Percentiles rank a stretch among this genome's conserved stretches.
phyloP scores from a whole-genome alignment of 2,888 invertebrate species.

The Anthrax anthrax region DNA sequence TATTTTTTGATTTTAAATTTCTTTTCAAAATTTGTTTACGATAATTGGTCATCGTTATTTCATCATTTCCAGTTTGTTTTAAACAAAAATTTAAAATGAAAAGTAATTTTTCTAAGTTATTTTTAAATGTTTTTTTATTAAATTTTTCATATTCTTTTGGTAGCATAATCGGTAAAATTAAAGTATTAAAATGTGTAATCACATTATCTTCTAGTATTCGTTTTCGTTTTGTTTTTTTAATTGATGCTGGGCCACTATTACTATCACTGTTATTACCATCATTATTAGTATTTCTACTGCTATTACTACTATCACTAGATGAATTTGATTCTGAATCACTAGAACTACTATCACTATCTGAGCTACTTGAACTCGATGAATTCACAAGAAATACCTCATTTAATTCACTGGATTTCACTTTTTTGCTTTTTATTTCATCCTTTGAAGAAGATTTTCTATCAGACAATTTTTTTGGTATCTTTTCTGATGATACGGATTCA shows the following conservation, averaged over 20 bases:
- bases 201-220: conserved; percentile 22
- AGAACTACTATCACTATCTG: conserved; percentile 10
- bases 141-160: conserved; percentile 19
- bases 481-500: background rate
- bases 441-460: background rate
- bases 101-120: conserved; percentile 17
- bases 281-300: conserved; percentile 12
- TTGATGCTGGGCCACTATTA: conserved; percentile 13
- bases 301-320: conserved; percentile 14
- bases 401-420: background rate
- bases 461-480: background rate
- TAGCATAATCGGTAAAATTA: conserved; percentile 23
- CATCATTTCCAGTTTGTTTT: conserved; percentile 6
- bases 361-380: background rate
- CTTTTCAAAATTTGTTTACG: conserved; percentile 24
- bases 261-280: background rate
- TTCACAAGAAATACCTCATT: background rate
- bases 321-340: conserved; percentile 13
- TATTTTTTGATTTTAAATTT: conserved; percentile 22
- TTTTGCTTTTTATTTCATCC: background rate
- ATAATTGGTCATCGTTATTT: conserved; percentile 16
- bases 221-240: conserved; percentile 5
- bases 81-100: conserved; percentile 26
- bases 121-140: conserved; percentile 18
- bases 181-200: conserved; percentile 25